Evolutionary conservation across 2,888 invertebrate genomes (phyloP).

Genomic region (Quadriops clusia): DNA sequence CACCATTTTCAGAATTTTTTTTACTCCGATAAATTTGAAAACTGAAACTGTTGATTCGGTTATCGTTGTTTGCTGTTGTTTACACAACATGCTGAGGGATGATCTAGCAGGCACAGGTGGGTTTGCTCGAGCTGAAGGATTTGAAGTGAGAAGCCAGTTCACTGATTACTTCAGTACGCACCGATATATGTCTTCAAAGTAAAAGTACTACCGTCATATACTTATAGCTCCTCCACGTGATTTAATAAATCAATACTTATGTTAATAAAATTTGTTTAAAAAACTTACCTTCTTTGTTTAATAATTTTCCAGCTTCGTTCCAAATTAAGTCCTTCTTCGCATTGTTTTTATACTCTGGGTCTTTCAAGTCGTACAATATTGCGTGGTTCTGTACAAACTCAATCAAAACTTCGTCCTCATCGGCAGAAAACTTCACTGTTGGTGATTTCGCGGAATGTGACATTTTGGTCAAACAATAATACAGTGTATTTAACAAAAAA

Average conservation of each 20-base stretch:
- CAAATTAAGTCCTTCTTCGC: too few species aligned
- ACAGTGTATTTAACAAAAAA: too few species aligned
- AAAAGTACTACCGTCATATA: slow-evolving; percentile 1
- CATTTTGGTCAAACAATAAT: too few species aligned
- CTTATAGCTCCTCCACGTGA: slow-evolving; percentile 1
- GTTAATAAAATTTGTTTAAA: slow-evolving; percentile 2
- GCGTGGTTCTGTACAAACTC: background rate
- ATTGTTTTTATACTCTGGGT: slow-evolving; percentile 5
- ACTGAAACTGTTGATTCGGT: slow-evolving; percentile 7
- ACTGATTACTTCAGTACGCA: slow-evolving; percentile 5
- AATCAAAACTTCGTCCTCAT: slow-evolving; percentile 1
- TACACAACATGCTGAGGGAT: slow-evolving; percentile 7
- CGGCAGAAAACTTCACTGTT: too few species aligned
- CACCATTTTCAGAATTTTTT: slow-evolving; percentile 10
- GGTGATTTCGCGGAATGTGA: too few species aligned
- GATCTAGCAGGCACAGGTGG: slow-evolving; percentile 3
- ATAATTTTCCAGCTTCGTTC: slow-evolving; percentile 1
- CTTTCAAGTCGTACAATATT: slow-evolving; percentile 3
- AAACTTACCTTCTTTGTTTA: slow-evolving; percentile 1
- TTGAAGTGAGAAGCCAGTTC: slow-evolving; percentile 5
- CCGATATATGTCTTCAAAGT: background rate
- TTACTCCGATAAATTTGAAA: slow-evolving; percentile 10
- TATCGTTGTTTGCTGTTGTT: slow-evolving; percentile 8
- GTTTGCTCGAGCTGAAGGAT: slow-evolving; percentile 4
- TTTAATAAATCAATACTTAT: background rate